A percentile compares a stretch with the other conserved stretches of the same genome.
phyloP scores from a whole-genome alignment of 2,113 vertebrate species.

The Hippocampus mohnikei region DNA sequence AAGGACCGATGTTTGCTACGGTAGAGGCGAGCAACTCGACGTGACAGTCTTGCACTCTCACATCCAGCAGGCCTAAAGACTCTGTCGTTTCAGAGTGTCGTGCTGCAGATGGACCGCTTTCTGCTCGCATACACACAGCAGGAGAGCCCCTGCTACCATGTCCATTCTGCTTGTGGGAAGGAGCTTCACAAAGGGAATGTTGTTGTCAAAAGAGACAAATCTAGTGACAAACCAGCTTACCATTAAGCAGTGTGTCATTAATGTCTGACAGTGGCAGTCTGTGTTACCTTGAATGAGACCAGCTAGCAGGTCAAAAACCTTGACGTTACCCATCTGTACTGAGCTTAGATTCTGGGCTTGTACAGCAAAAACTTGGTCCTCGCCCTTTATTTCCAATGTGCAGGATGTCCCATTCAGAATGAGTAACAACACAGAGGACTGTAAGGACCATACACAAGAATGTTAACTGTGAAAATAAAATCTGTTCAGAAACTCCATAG shows the following conservation, averaged over 20 bases:
- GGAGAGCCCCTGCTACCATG: constrained; percentile 43
- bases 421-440: constrained; percentile 86
- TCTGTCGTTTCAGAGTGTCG: constrained; percentile 71
- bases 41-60: constrained; percentile 72
- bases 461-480: not conserved
- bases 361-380: constrained; percentile 80
- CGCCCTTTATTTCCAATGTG: constrained; percentile 78
- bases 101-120: constrained; percentile 75
- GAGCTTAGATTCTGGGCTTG: constrained; percentile 74
- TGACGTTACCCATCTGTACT: constrained; percentile 80
- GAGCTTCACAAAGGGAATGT: constrained; percentile 16
- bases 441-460: constrained; percentile 22
- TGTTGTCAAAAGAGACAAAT: not conserved
- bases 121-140: constrained; percentile 73
- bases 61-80: constrained; percentile 77
- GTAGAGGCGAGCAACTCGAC: constrained; percentile 81
- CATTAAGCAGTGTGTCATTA: not conserved
- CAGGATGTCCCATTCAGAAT: constrained; percentile 76
- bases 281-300: constrained; percentile 72
- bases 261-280: not conserved
- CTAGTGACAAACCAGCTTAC: not conserved
- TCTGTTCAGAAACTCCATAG: not conserved
- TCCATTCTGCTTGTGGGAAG: constrained; percentile 35
- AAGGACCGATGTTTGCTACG: constrained; percentile 82
- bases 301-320: constrained; percentile 77